Conservation (phyloP, 2,113 vertebrate genomes). For the Circaetus gallicus region DNA sequence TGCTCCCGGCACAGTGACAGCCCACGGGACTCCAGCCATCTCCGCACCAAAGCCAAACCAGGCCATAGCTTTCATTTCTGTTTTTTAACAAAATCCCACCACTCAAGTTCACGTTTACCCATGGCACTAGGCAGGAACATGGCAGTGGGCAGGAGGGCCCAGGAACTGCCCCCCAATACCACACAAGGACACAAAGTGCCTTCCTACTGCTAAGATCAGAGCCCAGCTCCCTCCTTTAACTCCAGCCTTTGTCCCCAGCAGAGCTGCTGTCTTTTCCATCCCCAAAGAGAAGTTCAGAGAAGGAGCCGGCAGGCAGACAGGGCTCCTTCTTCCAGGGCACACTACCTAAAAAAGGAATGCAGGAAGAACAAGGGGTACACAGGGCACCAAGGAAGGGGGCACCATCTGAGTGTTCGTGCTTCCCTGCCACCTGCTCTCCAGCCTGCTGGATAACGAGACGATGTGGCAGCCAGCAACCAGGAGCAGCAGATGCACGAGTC, state of each 20-base stretch:
- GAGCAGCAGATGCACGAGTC: fast-evolving
- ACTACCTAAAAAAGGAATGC: neutral
- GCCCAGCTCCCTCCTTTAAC: neutral
- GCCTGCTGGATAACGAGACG: neutral
- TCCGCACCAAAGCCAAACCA: neutral
- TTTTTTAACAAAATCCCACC: neutral
- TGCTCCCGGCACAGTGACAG: neutral
- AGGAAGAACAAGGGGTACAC: neutral
- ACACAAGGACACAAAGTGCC: neutral
- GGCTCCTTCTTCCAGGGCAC: neutral
- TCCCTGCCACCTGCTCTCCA: neutral
- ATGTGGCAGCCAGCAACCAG: neutral
- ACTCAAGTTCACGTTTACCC: neutral
- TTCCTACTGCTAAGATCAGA: neutral
- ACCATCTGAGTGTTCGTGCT: neutral
- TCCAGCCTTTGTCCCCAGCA: neutral
- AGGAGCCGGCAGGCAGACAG: neutral
- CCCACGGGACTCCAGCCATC: fast-evolving
- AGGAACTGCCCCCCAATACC: neutral
- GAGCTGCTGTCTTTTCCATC: neutral
- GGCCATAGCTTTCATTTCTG: neutral
- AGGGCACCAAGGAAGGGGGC: neutral
- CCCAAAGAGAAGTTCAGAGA: neutral
- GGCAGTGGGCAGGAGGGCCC: neutral
- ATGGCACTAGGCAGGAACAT: neutral